Evolutionary conservation across 2,113 vertebrate genomes (phyloP), one percentile per base, ranked within the genome.

Genomic region (Channa argus): DNA sequence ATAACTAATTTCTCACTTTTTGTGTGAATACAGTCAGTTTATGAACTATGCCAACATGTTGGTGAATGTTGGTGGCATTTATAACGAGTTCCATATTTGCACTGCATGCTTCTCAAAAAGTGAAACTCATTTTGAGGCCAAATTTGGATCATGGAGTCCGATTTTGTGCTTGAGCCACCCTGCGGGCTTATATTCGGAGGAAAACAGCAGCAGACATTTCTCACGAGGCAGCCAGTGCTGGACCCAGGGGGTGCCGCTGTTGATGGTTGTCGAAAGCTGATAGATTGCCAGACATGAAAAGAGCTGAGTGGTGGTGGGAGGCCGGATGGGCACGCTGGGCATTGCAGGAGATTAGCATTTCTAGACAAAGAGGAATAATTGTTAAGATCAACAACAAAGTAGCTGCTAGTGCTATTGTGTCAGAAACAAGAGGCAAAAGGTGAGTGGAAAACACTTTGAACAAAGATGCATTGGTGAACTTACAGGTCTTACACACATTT

Each of bases 261-360:
- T 79, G 79, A 81, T 39, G 43, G 66, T 62, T 60, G 36, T 83
- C 74, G 71, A 71, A 44, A n/a, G 24, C 77, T 89, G 88, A 88
- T 85, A 65, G 70, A 86, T 71, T 78, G 79, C 77, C 38, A 73
- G 43, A 63, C 60, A 39, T 64, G 37, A 66, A 78, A 76, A 75
- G 53, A 33, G 45, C 73, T 66, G 80, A 87, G 24, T 62, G 64
- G 43, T 66, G 62, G 66, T 13, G 63, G 55, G 72, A 79, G 79
- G 62, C 64, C 24, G 56, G 78, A 71, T 66, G 45, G 52, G 55
- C 67, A 84, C 2, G 47, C 77, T 82, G 82, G 75, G 72, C 72
- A 76, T 14, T 13, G 45, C 36, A 46, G 62, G 60, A 86, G 74
- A 82, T 86, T 70, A 83, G 71, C 43, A 76, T 77, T 45, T 50